Evolutionary conservation across 2,113 vertebrate species (phyloP).

Genomic region (Lethenteron camtschaticum): DNA sequence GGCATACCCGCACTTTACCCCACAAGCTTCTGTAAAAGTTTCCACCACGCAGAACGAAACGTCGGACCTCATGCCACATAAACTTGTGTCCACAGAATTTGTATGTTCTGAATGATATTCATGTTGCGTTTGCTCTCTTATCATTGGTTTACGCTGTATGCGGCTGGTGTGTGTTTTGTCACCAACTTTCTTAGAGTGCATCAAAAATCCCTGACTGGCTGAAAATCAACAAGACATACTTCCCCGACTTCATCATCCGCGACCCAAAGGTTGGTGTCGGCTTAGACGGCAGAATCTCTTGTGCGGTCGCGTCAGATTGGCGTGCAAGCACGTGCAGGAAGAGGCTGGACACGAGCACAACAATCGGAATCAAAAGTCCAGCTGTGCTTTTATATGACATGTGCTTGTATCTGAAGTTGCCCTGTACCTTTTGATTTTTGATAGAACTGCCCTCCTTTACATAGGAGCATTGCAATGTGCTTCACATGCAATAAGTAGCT

Average conservation of each 20-base stretch:
- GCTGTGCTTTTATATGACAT: background rate
- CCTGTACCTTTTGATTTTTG: too few species aligned
- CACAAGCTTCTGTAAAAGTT: too few species aligned
- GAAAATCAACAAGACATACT: slow-evolving; percentile 93
- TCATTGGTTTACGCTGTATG: too few species aligned
- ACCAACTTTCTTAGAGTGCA: slow-evolving; percentile 36
- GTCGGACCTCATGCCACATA: background rate
- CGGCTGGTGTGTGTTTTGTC: too few species aligned
- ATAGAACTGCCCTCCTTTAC: too few species aligned
- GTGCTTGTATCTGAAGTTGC: too few species aligned
- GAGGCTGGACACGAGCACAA: background rate
- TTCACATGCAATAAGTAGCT: too few species aligned
- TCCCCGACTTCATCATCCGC: slow-evolving; percentile 79
- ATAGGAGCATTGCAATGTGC: too few species aligned
- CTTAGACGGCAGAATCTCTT: background rate
- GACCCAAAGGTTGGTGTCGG: slow-evolving; percentile 55
- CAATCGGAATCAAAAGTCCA: background rate
- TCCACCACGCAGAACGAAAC: background rate
- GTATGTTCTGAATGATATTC: slow-evolving; percentile 1
- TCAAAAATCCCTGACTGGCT: slow-evolving; percentile 80
- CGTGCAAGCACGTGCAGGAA: background rate
- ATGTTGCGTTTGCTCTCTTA: too few species aligned
- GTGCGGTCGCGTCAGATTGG: background rate
- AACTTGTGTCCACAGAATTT: background rate
- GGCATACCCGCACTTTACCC: too few species aligned